Percentiles rank a stretch among this genome's conserved stretches.
Evolutionary conservation across 2,113 vertebrate species (phyloP).

Genomic region (Stictonetta naevosa): DNA sequence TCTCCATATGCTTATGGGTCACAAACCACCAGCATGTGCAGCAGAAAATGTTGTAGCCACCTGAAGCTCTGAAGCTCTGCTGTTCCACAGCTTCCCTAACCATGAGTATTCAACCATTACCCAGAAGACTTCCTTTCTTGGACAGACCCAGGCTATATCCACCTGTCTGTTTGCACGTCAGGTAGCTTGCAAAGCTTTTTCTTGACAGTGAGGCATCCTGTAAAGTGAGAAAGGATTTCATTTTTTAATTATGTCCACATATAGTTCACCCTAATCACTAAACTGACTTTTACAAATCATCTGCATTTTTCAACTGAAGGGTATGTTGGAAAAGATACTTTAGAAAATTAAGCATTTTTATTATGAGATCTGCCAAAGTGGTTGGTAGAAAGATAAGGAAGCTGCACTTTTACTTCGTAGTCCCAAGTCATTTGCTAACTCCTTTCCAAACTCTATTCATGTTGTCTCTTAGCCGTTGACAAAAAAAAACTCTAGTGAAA

Average conservation of each 20-base stretch:
- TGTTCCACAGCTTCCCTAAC: not conserved
- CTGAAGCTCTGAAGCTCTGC: not conserved
- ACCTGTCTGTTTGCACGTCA: not conserved
- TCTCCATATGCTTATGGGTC: not conserved
- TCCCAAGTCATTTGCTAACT: not conserved
- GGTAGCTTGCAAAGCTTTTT: not conserved
- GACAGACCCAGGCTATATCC: not conserved
- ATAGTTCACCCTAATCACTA: not conserved
- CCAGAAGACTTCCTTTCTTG: not conserved
- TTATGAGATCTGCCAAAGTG: not conserved
- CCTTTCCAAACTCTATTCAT: not conserved
- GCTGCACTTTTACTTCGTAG: not conserved
- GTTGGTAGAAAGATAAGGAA: not conserved
- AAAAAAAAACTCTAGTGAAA: not conserved
- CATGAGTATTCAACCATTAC: not conserved
- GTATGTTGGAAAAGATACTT: not conserved
- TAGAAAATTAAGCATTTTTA: not conserved
- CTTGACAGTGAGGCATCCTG: not conserved
- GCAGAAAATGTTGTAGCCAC: not conserved
- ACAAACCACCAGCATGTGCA: not conserved
- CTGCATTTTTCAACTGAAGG: not conserved
- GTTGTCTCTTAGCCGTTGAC: not conserved
- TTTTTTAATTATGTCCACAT: not conserved
- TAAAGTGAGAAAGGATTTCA: not conserved
- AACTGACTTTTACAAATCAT: not conserved